Percentiles rank a stretch among this genome's conserved stretches.
phyloP scores from a whole-genome alignment of 2,888 invertebrate genomes.

The Girardia tigrina region DNA sequence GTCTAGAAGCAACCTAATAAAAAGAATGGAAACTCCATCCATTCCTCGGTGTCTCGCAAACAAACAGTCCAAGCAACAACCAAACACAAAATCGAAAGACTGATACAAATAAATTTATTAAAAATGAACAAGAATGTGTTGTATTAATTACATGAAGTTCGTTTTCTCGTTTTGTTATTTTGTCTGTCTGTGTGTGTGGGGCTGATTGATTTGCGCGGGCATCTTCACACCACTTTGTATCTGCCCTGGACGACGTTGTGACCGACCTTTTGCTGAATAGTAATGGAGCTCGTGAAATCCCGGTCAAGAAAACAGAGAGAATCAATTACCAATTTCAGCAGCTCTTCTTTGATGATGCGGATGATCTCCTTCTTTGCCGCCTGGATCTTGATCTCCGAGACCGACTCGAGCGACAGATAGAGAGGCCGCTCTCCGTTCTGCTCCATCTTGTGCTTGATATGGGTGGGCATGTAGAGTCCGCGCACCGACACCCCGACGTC shows the following conservation, averaged over 20 bases:
- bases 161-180: no score
- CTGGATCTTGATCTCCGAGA: constrained; percentile 69
- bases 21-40: no score
- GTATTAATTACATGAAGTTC: no score
- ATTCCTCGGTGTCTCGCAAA: no score
- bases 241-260: background rate
- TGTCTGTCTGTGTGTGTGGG: no score
- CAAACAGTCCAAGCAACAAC: no score
- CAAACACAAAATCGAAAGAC: no score
- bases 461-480: constrained; percentile 82
- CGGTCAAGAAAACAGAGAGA: background rate
- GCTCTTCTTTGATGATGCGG: constrained; percentile 87
- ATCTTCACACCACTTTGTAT: background rate
- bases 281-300: no score
- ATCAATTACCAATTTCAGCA: constrained; percentile 54
- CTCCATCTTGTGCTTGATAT: constrained; percentile 67
- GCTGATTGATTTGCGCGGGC: no score
- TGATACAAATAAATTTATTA: no score
- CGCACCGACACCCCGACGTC: constrained; percentile 96
- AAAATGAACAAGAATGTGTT: no score
- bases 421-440: constrained; percentile 64
- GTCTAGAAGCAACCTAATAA: no score
- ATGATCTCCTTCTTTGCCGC: constrained; percentile 65
- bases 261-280: background rate
- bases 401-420: constrained; percentile 94